Evolutionary conservation across 2,797 vertebrate genomes (phyloP), one percentile per base, ranked within the genome.

Genomic region (Decapterus maruadsi): DNA sequence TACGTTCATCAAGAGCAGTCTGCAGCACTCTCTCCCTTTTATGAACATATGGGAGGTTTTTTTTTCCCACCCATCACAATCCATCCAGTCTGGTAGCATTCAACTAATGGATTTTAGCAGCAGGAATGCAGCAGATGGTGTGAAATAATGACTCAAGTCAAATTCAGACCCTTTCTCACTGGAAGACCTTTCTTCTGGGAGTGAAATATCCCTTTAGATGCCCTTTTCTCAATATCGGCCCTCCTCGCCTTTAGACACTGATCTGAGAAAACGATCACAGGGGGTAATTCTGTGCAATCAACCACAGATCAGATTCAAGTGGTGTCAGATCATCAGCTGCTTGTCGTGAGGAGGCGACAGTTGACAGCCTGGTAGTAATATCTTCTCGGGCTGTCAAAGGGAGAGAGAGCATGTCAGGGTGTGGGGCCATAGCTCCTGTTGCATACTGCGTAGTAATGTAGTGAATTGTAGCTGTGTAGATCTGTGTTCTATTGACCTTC

Each of bases 381-480:
- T 68, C 53, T 80, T 51, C 5, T 26, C 46, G 77, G 79, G 80
- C 53, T 73, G 42, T 29, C 17, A 6, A 67, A 51, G 34, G 61
- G 54, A 76, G 82, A 75, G 83, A 69, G 84, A 79, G 78, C 70
- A 75, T 62, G 67, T 71, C 40, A 67, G 91, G 92, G 90, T 85
- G 87, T 46, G 83, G 86, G 82, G 77, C 85, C 51, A 17, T 83
- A 91, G 79, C 89, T 86, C 90, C 81, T 77, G 86, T 88, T 90
- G 86, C 89, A 86, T 92, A 91, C 82, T 83, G 90, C 82, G 82
- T 93, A 86, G 87, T 93, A 74, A 92, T 91, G 76, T 95, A 90
- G 93, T 94, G 90, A 94, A 92, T 86, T 87, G 93, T 92, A 94
- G 92, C 89, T 68, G 93, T 95, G 92, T 94, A 89, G 82, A 87